A percentile compares a stretch with the other conserved stretches of the same genome.
These are phyloP conservation scores for Dipodomys stephensi DNA, from an alignment of 2,113 vertebrate species.

Conservation along the genomic window DNA sequence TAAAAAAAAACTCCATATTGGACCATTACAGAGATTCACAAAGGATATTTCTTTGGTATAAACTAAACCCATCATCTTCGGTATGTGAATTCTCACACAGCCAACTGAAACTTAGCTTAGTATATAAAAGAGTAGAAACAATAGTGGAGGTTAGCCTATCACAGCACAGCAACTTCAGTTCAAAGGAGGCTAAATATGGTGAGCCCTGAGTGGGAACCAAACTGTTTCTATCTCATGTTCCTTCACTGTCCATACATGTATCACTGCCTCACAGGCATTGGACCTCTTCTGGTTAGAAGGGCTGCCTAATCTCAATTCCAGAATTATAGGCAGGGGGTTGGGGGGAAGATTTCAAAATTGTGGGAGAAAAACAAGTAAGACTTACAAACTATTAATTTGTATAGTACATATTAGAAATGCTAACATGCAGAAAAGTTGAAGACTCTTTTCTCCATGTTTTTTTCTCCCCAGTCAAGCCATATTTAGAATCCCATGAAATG, in stretches of 20 bases:
- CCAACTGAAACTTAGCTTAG: neutral
- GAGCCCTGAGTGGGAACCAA: too few species aligned
- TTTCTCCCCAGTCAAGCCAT: neutral
- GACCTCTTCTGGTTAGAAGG: neutral
- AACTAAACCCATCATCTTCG: neutral
- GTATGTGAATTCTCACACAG: too few species aligned
- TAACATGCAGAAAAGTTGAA: neutral
- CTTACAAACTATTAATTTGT: neutral
- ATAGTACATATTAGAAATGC: neutral
- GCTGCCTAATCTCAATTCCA: neutral
- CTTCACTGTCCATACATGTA: neutral
- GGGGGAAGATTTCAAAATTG: neutral
- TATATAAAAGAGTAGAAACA: neutral
- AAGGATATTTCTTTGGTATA: too few species aligned
- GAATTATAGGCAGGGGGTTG: too few species aligned
- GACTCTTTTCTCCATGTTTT: neutral
- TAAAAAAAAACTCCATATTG: neutral
- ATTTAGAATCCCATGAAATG: neutral
- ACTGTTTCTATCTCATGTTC: neutral
- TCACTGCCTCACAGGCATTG: neutral
- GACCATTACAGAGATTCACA: neutral
- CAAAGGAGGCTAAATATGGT: too few species aligned
- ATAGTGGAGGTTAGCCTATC: neutral
- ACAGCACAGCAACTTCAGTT: neutral
- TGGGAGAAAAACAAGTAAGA: neutral